Evolutionary conservation across 1,140 invertebrate species (phyloP).

Genomic region (Drosophila pandora): DNA sequence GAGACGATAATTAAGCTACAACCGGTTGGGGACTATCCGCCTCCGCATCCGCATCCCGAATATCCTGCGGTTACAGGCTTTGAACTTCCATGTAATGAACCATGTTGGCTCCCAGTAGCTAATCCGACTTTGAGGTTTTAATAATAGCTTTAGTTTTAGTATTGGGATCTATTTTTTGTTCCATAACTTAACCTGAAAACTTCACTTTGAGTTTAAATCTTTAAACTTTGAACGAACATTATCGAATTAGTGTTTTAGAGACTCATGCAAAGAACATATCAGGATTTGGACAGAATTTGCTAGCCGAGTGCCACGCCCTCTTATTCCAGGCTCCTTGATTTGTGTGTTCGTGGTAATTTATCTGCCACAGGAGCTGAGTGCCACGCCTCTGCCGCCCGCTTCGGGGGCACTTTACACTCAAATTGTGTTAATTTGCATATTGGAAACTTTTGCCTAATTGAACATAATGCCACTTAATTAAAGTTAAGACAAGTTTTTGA

Average conservation of each 20-base stretch:
- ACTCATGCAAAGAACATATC: neutral
- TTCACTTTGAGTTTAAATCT: too few species aligned
- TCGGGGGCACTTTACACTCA: conserved; percentile 42
- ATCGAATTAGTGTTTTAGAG: neutral
- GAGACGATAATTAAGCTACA: conserved; percentile 23
- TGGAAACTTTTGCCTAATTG: conserved; percentile 79
- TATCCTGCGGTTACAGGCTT: conserved; percentile 12
- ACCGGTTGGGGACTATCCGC: conserved; percentile 8
- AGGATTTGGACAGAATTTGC: conserved; percentile 36
- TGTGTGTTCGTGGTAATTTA: conserved; percentile 63
- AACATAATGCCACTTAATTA: conserved; percentile 81
- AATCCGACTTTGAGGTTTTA: conserved; percentile 19
- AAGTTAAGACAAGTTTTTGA: conserved; percentile 73
- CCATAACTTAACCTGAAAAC: too few species aligned
- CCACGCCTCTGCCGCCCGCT: conserved; percentile 3
- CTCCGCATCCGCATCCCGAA: conserved; percentile 1
- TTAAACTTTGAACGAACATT: too few species aligned
- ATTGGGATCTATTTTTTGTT: neutral
- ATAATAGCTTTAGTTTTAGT: conserved; percentile 11
- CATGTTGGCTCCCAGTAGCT: conserved; percentile 22
- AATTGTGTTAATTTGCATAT: conserved; percentile 82
- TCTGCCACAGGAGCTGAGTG: conserved; percentile 46
- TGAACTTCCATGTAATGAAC: conserved; percentile 25
- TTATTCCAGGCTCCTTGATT: conserved; percentile 52
- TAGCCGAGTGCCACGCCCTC: conserved; percentile 35